Evolutionary conservation across 1,140 invertebrate genomes (phyloP), one percentile per base, ranked within the genome.

Genomic region (Drosophila arawakana): DNA sequence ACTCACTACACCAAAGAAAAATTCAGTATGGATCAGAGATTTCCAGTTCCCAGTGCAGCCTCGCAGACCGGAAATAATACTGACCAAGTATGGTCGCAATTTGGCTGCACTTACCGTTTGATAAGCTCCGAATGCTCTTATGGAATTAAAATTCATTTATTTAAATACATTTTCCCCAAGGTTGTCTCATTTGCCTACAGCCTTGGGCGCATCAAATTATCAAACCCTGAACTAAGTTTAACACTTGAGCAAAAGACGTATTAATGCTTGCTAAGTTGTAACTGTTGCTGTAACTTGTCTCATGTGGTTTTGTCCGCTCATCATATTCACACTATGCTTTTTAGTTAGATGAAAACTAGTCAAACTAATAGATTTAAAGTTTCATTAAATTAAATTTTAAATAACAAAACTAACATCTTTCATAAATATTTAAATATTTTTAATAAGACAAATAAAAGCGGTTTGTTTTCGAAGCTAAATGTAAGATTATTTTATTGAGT

Each of bases 81-180:
- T 59, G 57, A 7, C n/a, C 11, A 59, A 59, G 21, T 30, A 18
- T 59, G 57, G 57, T 59, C 57, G 57, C 41, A 59, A 59, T 34
- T 59, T 6, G 57, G 21, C 21, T 46, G 25, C 41, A 43, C 8
- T 59, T 11, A 59, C n/a, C 18, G 13, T 4, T 13, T n/a, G n/a
- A 8, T 18, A 43, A 43, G 9, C 39, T 18, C 41, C n/a, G 15
- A 59, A 44, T 34, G 9, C 41, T 39, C 41, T 44, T 39, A 59
- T 59, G 39, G 25, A 11, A 59, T 39, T 44, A 59, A 41, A n/a
- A n/a, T 25, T 59, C 41, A 43, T 59, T 59, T 59, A 57, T 57
- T 57, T 41, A 18, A 41, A 57, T 41, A 41, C 39, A 57, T 39
- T 41, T 57, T 41, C 15, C 10, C 5, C 54, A 57, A 57, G 54